Base-by-base conservation (phyloP, 2,797 vertebrate species). In the Cossypha niveicapilla region DNA sequence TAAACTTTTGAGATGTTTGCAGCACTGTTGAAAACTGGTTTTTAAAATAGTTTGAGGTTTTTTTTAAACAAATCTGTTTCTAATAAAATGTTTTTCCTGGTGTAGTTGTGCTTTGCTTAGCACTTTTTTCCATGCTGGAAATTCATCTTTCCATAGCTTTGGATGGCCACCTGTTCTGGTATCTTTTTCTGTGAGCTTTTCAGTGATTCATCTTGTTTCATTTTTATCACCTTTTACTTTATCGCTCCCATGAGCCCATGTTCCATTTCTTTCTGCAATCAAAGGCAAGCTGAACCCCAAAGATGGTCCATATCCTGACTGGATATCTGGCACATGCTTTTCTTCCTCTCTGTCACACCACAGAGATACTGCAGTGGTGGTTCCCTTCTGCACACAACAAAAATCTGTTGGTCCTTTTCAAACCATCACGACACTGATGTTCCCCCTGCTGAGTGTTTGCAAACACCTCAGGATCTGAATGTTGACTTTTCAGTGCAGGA, bases 1-100 rank as follows among this genome's bases (percentile, higher is more conserved):
- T 72, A 89, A 93, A 90, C 48, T 93, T 86, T 34, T 5, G 72
- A 91, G 65, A 61, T 78, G 27, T 51, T 90, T 65, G 35, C 50
- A 67, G 48, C 44, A 13, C 41, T 61, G 32, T 42, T 70, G 66
- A 91, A 85, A 93, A 70, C 12, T 12, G 7, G 3, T 47, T 87
- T 87, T 86, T 58, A 18, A 92, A 93, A 56, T 14, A 66, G 9
- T 1, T 27, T 4, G 8, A 22, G 4, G 11, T 18, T 47, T 34
- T 74, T 51, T 78, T 71, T 16, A 8, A 79, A 63, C 61, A 70
- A 42, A 37, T 30, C 10, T 65, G 6, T 68, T 79, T 53, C 60
- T 79, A 81, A 45, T 85, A 89, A 73, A 58, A 81, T 85, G 28
- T 6, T 82, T 94, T 82, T 75, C 14, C 44, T 93, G 23, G 3